A percentile compares a stretch with the other conserved stretches of the same genome.
These are phyloP conservation scores for Leptura quadrifasciata DNA, from an alignment of 2,888 invertebrate genomes.

Conservation along the genomic window DNA sequence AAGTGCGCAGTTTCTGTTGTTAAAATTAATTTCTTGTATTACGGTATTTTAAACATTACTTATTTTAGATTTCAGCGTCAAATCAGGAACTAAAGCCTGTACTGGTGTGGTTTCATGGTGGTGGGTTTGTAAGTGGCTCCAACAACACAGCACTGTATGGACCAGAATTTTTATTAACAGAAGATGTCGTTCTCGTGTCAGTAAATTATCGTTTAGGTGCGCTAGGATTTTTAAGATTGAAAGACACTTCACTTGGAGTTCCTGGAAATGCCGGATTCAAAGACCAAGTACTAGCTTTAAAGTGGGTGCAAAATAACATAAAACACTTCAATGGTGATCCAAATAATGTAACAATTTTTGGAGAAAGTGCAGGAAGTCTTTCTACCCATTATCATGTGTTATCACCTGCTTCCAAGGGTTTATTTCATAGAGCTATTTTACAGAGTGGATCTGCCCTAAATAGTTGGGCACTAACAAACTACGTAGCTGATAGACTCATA, in stretches of 20 bases:
- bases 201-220: conserved; percentile 74
- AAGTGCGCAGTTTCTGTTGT: too few species aligned
- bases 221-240: conserved; percentile 73
- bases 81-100: conserved; percentile 59
- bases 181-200: conserved; percentile 74
- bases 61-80: conserved; percentile 30
- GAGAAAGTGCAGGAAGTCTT: conserved; percentile 75
- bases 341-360: conserved; percentile 75
- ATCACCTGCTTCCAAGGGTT: conserved; percentile 72
- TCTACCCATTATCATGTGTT: conserved; percentile 74
- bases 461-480: conserved; percentile 53
- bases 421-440: conserved; percentile 59
- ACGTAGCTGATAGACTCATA: conserved; percentile 45
- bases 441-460: conserved; percentile 61
- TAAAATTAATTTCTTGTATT: not conserved
- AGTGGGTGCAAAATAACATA: conserved; percentile 75
- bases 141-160: conserved; percentile 66
- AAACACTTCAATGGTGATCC: conserved; percentile 74
- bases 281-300: conserved; percentile 74
- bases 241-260: conserved; percentile 72
- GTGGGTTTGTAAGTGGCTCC: conserved; percentile 73
- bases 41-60: too few species aligned
- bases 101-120: conserved; percentile 75
- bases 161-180: conserved; percentile 73
- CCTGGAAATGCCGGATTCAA: conserved; percentile 76